A percentile compares a stretch with the other conserved stretches of the same genome.
Conservation (phyloP, 2,797 vertebrate species). For the Lacerta agilis region DNA sequence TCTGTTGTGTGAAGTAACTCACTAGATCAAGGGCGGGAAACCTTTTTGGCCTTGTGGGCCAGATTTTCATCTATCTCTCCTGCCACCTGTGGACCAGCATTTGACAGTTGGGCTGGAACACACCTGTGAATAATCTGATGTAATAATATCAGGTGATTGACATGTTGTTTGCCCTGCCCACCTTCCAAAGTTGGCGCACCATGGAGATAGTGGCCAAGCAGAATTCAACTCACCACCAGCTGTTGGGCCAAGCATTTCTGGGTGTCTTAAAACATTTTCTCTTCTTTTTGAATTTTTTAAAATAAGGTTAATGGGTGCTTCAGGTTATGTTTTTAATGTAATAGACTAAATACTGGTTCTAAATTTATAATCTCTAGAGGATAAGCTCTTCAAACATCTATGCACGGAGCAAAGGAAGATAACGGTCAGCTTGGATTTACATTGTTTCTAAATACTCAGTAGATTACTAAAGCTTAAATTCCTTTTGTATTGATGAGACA, state of each 20-base stretch:
- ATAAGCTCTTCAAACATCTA: constrained; percentile 10
- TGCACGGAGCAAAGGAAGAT: rapidly evolving
- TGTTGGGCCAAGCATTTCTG: background rate
- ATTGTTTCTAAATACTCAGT: background rate
- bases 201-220: no score
- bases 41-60: background rate
- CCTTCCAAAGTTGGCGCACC: no score
- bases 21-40: background rate
- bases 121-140: no score
- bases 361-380: background rate
- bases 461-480: background rate
- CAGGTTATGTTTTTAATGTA: background rate
- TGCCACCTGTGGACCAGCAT: no score
- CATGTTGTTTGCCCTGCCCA: no score
- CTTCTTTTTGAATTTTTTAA: constrained; percentile 7
- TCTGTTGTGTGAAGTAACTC: no score
- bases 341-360: background rate
- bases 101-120: no score
- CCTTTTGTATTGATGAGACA: background rate
- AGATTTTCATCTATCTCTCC: no score
- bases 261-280: background rate
- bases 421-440: background rate
- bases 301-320: background rate
- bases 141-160: no score
- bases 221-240: no score